Evolutionary conservation across 2,113 vertebrate species (phyloP), one percentile per base, ranked within the genome.

Genomic region (Rhabdornis inornatus): DNA sequence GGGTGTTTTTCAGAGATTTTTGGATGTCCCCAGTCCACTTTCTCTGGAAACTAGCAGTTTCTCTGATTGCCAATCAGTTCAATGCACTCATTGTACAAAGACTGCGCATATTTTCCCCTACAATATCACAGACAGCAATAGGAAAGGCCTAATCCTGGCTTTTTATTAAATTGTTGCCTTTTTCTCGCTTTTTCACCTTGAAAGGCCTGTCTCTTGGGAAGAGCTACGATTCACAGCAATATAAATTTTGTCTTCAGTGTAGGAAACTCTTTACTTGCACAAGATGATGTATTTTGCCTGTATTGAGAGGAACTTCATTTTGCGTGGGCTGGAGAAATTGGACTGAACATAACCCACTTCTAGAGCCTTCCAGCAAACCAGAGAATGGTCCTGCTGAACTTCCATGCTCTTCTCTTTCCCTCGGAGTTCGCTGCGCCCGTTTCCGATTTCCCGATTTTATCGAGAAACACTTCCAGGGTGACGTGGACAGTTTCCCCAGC

Each of bases 391-490:
- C 50, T 37, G 30, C 59, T 50, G 42, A 80, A 24, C 37, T 35
- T 42, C 39, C 15, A 18, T 0, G 2, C 9, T 19, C 19, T 49
- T 35, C 11, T 47, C n/a, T 85, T 80, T 28, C 45, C 63, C 53
- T 13, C 28, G 10, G 24, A 33, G 14, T 5, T 56, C 5, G 0
- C 74, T 52, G 33, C 33, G 15, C 40, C n/a, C 4, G 2, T 53
- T 49, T 56, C 25, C 0, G 0, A 11, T 75, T 31, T 53, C 39
- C 18, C 4, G 23, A 49, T 55, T 57, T 35, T 42, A 37, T 2
- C 21, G 2, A 15, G 19, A 44, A 77, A 25, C 4, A 12, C 17
- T 60, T 53, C 69, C 53, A 42, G 21, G 6, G 18, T 27, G 33
- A 13, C 11, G 8, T 2, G 37, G 31, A 2, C 6, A 7, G 5